phyloP scores from a whole-genome alignment of 2,113 vertebrate species.

The Camelus bactrianus region DNA sequence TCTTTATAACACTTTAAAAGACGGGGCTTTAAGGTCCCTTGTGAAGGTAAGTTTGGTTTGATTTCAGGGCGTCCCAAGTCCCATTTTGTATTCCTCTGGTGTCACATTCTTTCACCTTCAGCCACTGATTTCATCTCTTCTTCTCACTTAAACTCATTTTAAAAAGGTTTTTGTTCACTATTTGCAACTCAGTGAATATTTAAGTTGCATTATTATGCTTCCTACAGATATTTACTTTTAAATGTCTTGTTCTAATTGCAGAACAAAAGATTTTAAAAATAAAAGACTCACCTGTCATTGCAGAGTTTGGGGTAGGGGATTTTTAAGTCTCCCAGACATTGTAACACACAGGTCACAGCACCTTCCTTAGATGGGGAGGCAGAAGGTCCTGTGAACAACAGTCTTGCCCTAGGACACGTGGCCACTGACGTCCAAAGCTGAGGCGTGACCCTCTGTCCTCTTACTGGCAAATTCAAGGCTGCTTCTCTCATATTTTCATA shows the following conservation, averaged over 20 bases:
- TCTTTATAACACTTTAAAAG: not conserved
- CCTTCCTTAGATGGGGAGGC: not conserved
- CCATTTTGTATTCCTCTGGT: not conserved
- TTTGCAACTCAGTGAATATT: not conserved
- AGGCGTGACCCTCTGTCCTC: not conserved
- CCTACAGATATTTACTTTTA: constrained; percentile 1
- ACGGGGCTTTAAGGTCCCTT: not conserved
- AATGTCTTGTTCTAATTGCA: not conserved
- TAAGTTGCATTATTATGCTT: not conserved
- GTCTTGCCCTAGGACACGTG: not conserved
- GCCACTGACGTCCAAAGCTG: not conserved
- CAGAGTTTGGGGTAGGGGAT: not conserved
- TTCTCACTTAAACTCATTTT: not conserved
- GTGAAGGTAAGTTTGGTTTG: not conserved
- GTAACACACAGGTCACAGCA: not conserved
- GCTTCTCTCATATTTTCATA: not conserved
- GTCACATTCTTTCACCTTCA: not conserved
- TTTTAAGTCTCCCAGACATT: not conserved
- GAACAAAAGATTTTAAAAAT: constrained; percentile 1
- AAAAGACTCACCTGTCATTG: not conserved
- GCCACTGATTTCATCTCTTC: not conserved
- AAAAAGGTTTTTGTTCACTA: not conserved
- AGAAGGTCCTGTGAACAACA: not conserved
- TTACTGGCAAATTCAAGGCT: not conserved
- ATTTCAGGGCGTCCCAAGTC: not conserved